A percentile compares a stretch with the other conserved stretches of the same genome.
Conservation (phyloP, 2,888 invertebrate species). For the Acrobasis repandana region DNA sequence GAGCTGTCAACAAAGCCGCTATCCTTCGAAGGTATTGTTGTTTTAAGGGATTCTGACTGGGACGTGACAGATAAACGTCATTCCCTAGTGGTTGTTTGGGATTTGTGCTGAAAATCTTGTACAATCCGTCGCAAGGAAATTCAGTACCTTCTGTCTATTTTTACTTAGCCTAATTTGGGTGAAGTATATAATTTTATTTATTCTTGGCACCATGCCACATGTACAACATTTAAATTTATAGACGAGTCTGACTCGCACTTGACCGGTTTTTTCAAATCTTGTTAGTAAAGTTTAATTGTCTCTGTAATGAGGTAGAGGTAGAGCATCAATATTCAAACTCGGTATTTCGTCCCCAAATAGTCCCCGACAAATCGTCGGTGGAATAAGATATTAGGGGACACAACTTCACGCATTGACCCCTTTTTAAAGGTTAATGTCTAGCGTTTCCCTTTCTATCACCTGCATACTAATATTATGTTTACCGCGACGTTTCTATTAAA, state of each 20-base stretch:
- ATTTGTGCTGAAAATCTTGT: background rate
- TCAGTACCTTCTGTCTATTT: background rate
- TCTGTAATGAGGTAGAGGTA: conserved; percentile 54
- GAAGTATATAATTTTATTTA: too few species aligned
- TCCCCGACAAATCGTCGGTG: conserved; percentile 63
- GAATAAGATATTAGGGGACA: conserved; percentile 79
- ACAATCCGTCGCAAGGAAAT: background rate
- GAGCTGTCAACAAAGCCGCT: background rate
- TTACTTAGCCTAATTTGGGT: background rate
- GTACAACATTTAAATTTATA: too few species aligned
- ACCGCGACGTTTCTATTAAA: conserved; percentile 39
- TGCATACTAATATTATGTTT: conserved; percentile 69
- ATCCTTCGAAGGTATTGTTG: conserved; percentile 9
- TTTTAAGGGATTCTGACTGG: conserved; percentile 21
- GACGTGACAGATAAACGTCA: conserved; percentile 15
- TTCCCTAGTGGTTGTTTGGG: conserved; percentile 1
- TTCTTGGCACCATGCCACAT: too few species aligned
- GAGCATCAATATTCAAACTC: conserved; percentile 70
- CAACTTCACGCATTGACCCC: conserved; percentile 79
- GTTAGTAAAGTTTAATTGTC: conserved; percentile 54
- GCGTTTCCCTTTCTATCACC: conserved; percentile 59
- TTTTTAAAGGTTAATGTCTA: conserved; percentile 80
- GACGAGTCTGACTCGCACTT: too few species aligned
- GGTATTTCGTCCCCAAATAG: conserved; percentile 64
- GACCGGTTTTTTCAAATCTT: conserved; percentile 43